phyloP scores from a whole-genome alignment of 2,888 invertebrate genomes.

The Linyphia triangularis region DNA sequence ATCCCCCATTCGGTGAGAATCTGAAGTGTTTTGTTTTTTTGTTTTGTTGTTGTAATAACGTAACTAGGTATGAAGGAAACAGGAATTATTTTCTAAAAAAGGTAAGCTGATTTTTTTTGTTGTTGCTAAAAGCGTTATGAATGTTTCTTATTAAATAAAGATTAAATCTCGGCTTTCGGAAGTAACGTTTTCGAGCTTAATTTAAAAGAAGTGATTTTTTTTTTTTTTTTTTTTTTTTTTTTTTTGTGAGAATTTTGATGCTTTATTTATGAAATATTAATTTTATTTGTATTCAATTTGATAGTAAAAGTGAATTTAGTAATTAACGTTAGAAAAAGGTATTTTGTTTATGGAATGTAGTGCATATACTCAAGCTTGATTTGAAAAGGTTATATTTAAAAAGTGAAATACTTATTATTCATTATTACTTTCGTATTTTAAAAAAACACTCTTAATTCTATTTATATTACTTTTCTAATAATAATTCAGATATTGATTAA shows the following conservation, averaged over 20 bases:
- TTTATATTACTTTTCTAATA: no score
- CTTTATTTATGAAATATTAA: not conserved
- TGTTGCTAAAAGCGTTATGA: not conserved
- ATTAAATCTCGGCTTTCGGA: conserved; percentile 37
- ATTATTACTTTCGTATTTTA: no score
- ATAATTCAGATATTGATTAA: no score
- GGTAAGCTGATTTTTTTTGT: conserved; percentile 25
- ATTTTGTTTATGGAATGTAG: not conserved
- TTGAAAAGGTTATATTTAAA: no score
- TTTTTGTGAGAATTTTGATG: not conserved
- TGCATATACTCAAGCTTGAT: no score
- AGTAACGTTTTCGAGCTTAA: conserved; percentile 25
- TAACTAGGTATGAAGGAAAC: conserved; percentile 15
- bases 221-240: not conserved
- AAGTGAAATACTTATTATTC: no score
- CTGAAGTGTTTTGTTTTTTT: conserved; percentile 5
- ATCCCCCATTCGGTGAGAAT: not conserved
- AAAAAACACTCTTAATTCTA: no score
- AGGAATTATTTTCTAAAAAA: not conserved
- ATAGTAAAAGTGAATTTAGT: not conserved
- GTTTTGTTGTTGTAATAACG: not conserved
- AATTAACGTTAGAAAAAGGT: conserved; percentile 6
- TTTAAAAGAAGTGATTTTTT: conserved; percentile 19
- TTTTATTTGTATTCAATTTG: not conserved
- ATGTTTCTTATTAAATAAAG: conserved; percentile 55